These are phyloP conservation scores for Aphis craccivora DNA, from an alignment of 1,140 invertebrate species.

Conservation along the genomic window DNA sequence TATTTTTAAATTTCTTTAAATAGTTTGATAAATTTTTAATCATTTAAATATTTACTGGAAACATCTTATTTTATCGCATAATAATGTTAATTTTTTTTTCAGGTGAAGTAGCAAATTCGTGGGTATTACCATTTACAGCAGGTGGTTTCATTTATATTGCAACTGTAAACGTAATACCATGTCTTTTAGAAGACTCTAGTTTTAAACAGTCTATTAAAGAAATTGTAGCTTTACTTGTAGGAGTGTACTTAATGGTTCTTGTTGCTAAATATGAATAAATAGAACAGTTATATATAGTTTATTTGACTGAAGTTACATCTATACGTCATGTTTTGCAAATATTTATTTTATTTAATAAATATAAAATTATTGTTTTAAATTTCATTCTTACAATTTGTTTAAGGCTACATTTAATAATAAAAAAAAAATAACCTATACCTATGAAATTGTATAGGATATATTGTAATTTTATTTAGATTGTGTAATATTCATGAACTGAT, in stretches of 20 bases:
- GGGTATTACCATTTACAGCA: conserved; percentile 95
- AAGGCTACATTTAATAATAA: neutral
- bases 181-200: conserved; percentile 85
- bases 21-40: neutral
- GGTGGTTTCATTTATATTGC: conserved; percentile 99
- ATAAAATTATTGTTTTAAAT: conserved; percentile 27
- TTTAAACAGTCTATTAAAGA: conserved; percentile 87
- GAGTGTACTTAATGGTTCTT: conserved; percentile 91
- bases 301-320: neutral
- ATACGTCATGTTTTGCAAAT: neutral
- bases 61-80: no score
- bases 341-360: neutral
- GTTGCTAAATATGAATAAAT: conserved; percentile 85
- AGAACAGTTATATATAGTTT: neutral
- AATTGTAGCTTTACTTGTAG: conserved; percentile 80
- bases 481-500: neutral
- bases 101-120: conserved; percentile 79
- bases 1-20: neutral
- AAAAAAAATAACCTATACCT: neutral
- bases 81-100: conserved; percentile 61
- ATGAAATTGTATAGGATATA: neutral
- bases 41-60: neutral
- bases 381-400: conserved; percentile 3
- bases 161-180: conserved; percentile 95
- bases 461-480: neutral